phyloP scores from a whole-genome alignment of 2,113 vertebrate genomes.

The Anoura caudifer region DNA sequence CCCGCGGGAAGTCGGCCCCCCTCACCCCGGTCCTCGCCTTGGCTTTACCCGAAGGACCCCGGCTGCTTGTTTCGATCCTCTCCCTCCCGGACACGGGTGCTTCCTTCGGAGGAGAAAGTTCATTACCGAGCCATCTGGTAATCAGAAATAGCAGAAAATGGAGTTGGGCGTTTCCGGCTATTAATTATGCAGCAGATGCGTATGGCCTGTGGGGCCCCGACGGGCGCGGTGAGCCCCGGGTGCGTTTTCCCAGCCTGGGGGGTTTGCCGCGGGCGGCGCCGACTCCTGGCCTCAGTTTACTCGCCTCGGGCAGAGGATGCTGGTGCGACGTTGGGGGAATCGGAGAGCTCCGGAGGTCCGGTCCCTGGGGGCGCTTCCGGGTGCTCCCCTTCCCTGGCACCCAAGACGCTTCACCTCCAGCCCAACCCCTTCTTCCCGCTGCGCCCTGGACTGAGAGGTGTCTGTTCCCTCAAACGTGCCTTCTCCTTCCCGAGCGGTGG shows the following conservation, averaged over 20 bases:
- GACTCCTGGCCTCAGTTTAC: not conserved
- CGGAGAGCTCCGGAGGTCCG: no score
- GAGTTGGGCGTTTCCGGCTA: not conserved
- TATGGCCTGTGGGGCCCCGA: not conserved
- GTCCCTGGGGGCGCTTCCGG: no score
- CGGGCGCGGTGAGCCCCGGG: not conserved
- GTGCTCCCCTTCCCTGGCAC: not conserved
- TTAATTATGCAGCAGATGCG: constrained; percentile 42
- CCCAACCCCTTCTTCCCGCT: no score
- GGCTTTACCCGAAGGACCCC: not conserved
- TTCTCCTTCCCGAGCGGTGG: fast-evolving
- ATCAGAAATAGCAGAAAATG: constrained; percentile 17
- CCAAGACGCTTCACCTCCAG: no score
- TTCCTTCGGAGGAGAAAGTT: constrained; percentile 15
- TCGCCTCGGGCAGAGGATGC: not conserved
- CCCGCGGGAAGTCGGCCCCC: fast-evolving
- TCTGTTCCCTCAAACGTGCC: fast-evolving
- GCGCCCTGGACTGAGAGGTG: fast-evolving
- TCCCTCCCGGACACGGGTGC: not conserved
- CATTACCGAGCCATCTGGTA: constrained; percentile 37
- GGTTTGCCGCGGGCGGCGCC: fast-evolving
- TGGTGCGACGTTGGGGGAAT: fast-evolving
- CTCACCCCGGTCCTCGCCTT: fast-evolving
- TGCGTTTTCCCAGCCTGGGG: not conserved
- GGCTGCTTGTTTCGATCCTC: not conserved